Evolutionary conservation across 1,140 invertebrate species (phyloP).

Genomic region (Nilaparvata lugens): DNA sequence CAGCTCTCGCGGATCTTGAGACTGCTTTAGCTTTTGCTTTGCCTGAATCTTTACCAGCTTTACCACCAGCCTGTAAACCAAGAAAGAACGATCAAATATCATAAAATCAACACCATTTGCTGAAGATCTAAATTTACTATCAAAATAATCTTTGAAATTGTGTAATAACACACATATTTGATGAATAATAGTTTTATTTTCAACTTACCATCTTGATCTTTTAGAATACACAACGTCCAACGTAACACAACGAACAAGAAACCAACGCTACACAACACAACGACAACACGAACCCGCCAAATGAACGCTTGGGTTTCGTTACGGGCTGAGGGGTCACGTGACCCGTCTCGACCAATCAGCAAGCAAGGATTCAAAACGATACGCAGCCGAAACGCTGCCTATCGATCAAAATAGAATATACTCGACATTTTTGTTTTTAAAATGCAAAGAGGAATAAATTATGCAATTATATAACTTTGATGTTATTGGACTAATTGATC

Average conservation of each 20-base stretch:
- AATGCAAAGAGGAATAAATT: constrained; percentile 2
- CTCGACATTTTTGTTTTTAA: constrained; percentile 2
- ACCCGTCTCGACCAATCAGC: background rate
- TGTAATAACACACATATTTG: no score
- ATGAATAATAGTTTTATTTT: no score
- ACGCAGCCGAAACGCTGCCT: background rate
- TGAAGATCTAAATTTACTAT: no score
- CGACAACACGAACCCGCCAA: constrained; percentile 8
- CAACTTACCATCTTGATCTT: constrained; percentile 10
- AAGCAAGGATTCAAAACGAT: background rate
- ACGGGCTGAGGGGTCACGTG: constrained; percentile 7
- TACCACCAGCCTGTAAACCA: constrained; percentile 81
- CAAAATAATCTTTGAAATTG: no score
- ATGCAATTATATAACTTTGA: background rate
- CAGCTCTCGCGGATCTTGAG: constrained; percentile 93
- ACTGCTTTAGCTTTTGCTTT: constrained; percentile 99
- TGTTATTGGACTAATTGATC: no score
- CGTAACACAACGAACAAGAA: constrained; percentile 1
- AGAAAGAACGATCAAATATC: constrained; percentile 19
- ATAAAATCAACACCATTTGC: no score
- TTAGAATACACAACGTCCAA: background rate
- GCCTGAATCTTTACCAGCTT: constrained; percentile 99
- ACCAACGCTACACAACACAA: constrained; percentile 16
- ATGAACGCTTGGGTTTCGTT: constrained; percentile 8
- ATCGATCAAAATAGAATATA: constrained; percentile 4